These are phyloP conservation scores for Chymomyza caudatula DNA, from an alignment of 2,888 invertebrate species.

Conservation along the genomic window DNA sequence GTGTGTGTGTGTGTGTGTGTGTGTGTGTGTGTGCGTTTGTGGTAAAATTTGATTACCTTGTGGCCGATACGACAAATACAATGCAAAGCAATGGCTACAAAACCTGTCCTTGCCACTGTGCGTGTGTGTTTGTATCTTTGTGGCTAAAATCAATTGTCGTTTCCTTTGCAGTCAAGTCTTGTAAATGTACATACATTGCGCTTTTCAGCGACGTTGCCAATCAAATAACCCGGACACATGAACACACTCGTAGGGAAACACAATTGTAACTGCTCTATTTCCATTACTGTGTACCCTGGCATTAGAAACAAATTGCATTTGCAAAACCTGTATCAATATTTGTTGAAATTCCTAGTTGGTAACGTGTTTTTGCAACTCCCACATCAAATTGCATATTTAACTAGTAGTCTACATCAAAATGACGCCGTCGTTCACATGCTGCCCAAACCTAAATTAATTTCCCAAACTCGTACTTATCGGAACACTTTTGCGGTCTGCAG, in stretches of 20 bases:
- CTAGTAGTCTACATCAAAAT: slow-evolving; percentile 23
- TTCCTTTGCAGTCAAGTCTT: slow-evolving; percentile 21
- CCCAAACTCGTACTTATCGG: not conserved
- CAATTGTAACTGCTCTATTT: not conserved
- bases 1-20: not conserved
- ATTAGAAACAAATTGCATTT: slow-evolving; percentile 43
- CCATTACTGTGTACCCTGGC: slow-evolving; percentile 1
- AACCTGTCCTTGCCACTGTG: not conserved
- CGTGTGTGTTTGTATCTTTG: not conserved
- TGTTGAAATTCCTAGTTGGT: slow-evolving; percentile 27
- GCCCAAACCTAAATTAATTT: not conserved
- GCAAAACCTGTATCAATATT: slow-evolving; percentile 46
- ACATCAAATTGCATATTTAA: slow-evolving; percentile 43
- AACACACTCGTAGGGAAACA: not conserved
- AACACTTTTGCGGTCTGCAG: not conserved
- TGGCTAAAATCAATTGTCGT: not conserved
- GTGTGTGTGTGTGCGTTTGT: not conserved
- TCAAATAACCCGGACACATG: slow-evolving; percentile 3
- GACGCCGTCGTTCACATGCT: not conserved
- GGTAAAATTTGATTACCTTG: slow-evolving; percentile 64
- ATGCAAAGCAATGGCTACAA: not conserved
- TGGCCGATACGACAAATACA: slow-evolving; percentile 21
- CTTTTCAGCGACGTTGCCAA: slow-evolving; percentile 48
- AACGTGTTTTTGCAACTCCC: not conserved
- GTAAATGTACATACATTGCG: slow-evolving; percentile 38